Percentiles rank a stretch among this genome's conserved stretches.
Evolutionary conservation across 2,888 invertebrate genomes (phyloP).

Genomic region (Habrosyne pyritoides): DNA sequence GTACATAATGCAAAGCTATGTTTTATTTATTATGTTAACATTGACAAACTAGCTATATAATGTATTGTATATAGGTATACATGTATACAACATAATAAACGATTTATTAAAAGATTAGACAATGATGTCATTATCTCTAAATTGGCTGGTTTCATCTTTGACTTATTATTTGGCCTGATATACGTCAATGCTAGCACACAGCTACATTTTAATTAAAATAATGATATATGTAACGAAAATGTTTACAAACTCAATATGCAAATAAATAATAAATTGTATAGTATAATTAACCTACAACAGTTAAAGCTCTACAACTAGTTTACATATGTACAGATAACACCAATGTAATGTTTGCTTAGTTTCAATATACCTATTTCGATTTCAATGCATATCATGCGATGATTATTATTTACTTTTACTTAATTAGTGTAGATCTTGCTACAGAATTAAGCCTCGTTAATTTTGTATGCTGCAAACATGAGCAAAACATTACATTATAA

Average conservation of each 20-base stretch:
- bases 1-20: not conserved
- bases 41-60: not conserved
- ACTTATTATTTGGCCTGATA: conserved; percentile 3
- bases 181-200: not conserved
- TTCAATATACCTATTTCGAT: not conserved
- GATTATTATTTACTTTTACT: not conserved
- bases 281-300: conserved; percentile 66
- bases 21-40: not conserved
- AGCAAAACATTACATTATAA: conserved; percentile 61
- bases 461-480: conserved; percentile 21
- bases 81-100: conserved; percentile 14
- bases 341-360: conserved; percentile 33
- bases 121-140: not conserved
- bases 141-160: not conserved
- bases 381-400: not conserved
- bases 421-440: not conserved
- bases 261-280: conserved; percentile 60
- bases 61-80: not conserved
- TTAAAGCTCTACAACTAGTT: conserved; percentile 79
- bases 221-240: conserved; percentile 2
- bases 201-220: not conserved
- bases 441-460: not conserved
- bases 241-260: conserved; percentile 11
- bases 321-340: conserved; percentile 75
- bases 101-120: not conserved